phyloP scores from a whole-genome alignment of 2,888 invertebrate genomes.

The Bombyx huttoni region DNA sequence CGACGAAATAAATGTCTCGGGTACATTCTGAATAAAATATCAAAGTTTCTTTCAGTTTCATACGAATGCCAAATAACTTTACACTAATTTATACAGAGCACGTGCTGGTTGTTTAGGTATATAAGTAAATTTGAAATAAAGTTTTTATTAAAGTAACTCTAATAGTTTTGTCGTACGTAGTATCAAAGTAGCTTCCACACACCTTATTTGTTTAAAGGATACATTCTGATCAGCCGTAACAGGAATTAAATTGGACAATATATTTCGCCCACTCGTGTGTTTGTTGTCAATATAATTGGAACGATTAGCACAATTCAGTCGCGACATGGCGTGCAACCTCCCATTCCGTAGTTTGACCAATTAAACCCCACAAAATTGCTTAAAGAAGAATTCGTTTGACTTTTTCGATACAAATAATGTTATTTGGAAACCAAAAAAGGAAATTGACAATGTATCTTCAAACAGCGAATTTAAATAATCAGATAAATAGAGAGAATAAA shows the following conservation, averaged over 20 bases:
- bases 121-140: background rate
- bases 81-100: background rate
- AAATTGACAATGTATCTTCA: background rate
- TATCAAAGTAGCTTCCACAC: background rate
- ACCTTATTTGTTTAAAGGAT: conserved; percentile 13
- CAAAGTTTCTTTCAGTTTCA: too few species aligned
- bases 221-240: conserved; percentile 24
- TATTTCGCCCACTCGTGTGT: conserved; percentile 46
- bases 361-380: conserved; percentile 35
- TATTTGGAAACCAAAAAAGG: background rate
- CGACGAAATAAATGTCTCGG: too few species aligned
- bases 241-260: conserved; percentile 43
- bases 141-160: background rate
- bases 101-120: background rate
- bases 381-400: background rate
- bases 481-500: too few species aligned
- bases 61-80: too few species aligned
- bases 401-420: background rate
- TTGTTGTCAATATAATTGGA: conserved; percentile 34
- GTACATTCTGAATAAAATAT: too few species aligned
- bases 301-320: conserved; percentile 48
- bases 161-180: background rate
- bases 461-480: too few species aligned
- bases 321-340: conserved; percentile 40
- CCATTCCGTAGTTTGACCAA: conserved; percentile 14